Base-by-base conservation (phyloP, 2,888 invertebrate genomes). In the Hirudinaria manillensis region DNA sequence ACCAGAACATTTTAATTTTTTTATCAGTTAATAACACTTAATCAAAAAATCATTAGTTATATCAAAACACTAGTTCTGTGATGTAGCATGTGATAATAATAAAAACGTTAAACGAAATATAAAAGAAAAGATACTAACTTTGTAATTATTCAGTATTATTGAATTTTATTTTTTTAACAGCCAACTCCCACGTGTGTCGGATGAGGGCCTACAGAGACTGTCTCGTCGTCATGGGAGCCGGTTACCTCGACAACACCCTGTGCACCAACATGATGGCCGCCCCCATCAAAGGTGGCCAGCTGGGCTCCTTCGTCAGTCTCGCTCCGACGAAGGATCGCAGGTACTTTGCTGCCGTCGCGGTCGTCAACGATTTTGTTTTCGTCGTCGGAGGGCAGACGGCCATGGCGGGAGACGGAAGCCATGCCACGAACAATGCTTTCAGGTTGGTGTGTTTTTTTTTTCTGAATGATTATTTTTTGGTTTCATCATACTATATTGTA, bases 341-440 rank as follows among this genome's bases (percentile, higher is more conserved):
- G 10, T 80, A 80, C 56, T 80, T 80, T 76, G 79, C 80, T 16
- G 78, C 79, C 2, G 78, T 79, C 6, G 80, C 80, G 6, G 78
- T 78, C 6, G 72, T 80, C 34, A 80, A 80, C 53, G 77, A 79
- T 56, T 80, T 80, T 76, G 77, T 80, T 21, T 80, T 75, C 66
- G 77, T 79, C 16, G 78, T 80, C 10, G 80, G 80, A 16, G 80
- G 80, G 6, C 80, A 80, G 70, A 77, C 78, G 7, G 80, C 80
- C 24, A 80, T 80, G 80, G 80, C 80, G n/a, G 80, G 80, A 21
- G 80, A 80, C 55, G 80, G 80, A 27, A 78, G 77, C 27, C 78
- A 80, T 53, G 80, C 80, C n/a, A 80, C 80, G 16, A 80, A 77
- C 73, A 79, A 76, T 36, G 80, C 78, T 53, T 80, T 80, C 76